phyloP scores from a whole-genome alignment of 2,797 vertebrate genomes.

The Pachyuromys duprasi region DNA sequence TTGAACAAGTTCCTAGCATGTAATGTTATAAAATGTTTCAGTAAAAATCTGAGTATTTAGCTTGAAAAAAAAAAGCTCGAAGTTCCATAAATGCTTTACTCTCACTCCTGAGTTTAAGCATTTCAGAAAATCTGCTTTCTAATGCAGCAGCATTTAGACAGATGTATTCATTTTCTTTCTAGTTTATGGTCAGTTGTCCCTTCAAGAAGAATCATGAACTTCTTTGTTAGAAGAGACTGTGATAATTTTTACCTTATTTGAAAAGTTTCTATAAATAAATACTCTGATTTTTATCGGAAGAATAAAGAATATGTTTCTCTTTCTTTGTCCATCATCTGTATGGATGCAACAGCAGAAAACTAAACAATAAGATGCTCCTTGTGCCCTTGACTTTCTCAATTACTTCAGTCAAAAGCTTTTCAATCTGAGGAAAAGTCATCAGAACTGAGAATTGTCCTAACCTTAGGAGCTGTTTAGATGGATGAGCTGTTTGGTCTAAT shows the following conservation, averaged over 20 bases:
- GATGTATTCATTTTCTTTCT: neutral
- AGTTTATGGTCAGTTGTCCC: neutral
- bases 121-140: neutral
- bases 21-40: neutral
- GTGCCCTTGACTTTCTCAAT: neutral
- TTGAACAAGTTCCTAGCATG: neutral
- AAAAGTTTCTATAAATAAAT: neutral
- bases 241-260: constrained; percentile 7
- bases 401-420: constrained; percentile 27
- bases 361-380: neutral
- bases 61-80: neutral
- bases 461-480: neutral
- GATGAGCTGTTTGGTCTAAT: constrained; percentile 20
- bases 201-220: neutral
- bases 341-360: neutral
- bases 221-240: neutral
- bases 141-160: neutral
- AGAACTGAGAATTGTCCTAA: constrained; percentile 24
- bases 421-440: constrained; percentile 34
- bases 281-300: neutral
- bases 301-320: neutral
- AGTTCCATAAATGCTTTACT: neutral
- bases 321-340: constrained; percentile 43
- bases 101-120: neutral
- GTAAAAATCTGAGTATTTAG: neutral